phyloP scores from a whole-genome alignment of 2,113 vertebrate genomes.

The Psilopsiagon aurifrons region DNA sequence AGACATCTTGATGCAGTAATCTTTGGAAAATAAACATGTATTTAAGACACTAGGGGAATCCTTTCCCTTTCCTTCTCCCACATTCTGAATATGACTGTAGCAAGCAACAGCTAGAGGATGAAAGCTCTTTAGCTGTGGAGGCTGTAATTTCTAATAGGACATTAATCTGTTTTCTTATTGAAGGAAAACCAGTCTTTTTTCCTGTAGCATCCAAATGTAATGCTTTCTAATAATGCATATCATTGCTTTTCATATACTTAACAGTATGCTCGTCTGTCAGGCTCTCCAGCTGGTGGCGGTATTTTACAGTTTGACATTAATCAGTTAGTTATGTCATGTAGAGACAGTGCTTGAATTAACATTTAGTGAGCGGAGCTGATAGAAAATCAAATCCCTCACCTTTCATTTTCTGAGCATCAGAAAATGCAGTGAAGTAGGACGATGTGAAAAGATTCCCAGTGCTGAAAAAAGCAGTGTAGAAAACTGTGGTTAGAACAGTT shows the following conservation, averaged over 20 bases:
- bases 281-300: constrained; percentile 62
- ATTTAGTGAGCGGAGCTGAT: background rate
- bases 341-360: background rate
- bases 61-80: background rate
- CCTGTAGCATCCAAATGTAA: background rate
- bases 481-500: background rate
- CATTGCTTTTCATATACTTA: background rate
- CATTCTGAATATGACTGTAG: background rate
- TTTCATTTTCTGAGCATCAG: background rate
- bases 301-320: background rate
- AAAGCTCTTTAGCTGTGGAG: background rate
- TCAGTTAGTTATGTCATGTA: accelerated
- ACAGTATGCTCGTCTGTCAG: background rate
- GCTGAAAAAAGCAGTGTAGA: background rate
- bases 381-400: background rate
- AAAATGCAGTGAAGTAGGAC: background rate
- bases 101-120: background rate
- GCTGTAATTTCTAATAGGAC: background rate
- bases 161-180: background rate
- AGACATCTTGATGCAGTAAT: background rate
- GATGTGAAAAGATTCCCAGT: background rate
- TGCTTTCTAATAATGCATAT: background rate
- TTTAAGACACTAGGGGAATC: accelerated
- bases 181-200: background rate
- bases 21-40: background rate